Evolutionary conservation across 1,140 invertebrate genomes (phyloP), one percentile per base, ranked within the genome.

Genomic region (Aleiodes sp.): DNA sequence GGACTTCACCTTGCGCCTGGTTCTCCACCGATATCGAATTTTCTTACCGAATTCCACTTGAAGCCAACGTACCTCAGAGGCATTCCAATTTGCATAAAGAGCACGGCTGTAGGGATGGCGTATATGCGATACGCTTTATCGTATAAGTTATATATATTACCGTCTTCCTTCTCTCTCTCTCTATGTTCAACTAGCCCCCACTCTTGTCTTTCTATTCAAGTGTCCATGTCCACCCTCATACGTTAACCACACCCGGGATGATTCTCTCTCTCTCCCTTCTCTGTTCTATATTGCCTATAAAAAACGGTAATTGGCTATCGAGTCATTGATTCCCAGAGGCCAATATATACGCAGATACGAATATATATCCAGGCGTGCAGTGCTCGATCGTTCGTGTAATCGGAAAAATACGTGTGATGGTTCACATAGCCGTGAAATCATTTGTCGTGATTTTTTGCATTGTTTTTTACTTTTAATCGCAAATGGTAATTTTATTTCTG

Each of bases 61-160:
- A 61, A 16, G 37, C 26, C 52, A 60, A 56, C 31, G 57, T 68
- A 61, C 67, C 31, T 62, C 70, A 74, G 70, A 61, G 57, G 37
- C 41, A 37, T 72, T 65, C 57, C 72, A 79, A 82, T 82, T 82
- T 82, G 74, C 80, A 82, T 82, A 79, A 79, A 78, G 76, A 81
- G 76, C 69, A 68, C 72, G 72, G 71, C 66, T 62, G 43, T 61
- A 37, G 26, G 24, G 64, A 66, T 33, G 35, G 16, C 14, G 29
- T 56, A 56, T 16, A 57, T 33, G 33, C 26, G 31, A 67, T 67
- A 68, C 37, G 31, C 65, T 16, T 61, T 68, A 61, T 61, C 56
- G 65, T 43, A 68, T 43, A 60, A 68, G 65, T 68, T 61, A 68
- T 68, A 29, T 37, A 43, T 61, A 60, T 37, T 52, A 33, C 21